These are phyloP conservation scores for Ptychobarbus kaznakovi DNA, from an alignment of 2,797 vertebrate genomes.

Conservation along the genomic window DNA sequence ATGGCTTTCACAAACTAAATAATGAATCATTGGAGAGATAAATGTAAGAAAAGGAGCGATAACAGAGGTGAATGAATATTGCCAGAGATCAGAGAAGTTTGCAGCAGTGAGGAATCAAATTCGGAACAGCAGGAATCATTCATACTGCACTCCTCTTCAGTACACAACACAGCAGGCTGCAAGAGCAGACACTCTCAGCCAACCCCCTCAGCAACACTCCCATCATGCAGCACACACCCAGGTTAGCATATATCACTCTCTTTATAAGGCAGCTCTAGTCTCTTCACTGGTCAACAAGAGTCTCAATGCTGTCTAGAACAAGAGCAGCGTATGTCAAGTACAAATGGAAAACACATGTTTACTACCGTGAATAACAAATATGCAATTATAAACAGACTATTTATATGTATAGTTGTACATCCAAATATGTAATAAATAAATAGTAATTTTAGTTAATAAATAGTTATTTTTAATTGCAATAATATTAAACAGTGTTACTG, in stretches of 20 bases:
- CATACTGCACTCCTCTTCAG: constrained; percentile 33
- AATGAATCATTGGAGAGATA: constrained; percentile 56
- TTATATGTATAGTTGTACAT: too few species aligned
- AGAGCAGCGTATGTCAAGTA: constrained; percentile 9
- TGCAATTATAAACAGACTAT: too few species aligned
- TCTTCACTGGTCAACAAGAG: background rate
- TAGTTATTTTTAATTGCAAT: background rate
- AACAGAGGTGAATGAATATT: constrained; percentile 51
- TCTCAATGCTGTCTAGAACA: constrained; percentile 27
- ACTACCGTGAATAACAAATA: background rate
- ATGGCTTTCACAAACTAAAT: constrained; percentile 56
- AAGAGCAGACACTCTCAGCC: background rate
- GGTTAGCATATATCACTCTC: constrained; percentile 28
- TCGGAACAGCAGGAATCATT: constrained; percentile 51
- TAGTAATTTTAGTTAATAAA: too few species aligned
- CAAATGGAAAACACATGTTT: background rate
- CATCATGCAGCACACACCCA: background rate
- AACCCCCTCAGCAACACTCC: background rate
- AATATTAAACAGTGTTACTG: background rate
- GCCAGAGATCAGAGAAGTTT: constrained; percentile 51
- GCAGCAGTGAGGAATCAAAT: constrained; percentile 32
- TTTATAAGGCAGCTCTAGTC: constrained; percentile 10
- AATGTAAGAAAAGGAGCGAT: constrained; percentile 37
- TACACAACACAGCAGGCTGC: background rate
- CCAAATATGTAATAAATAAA: too few species aligned